Evolutionary conservation across 2,113 vertebrate genomes (phyloP), one percentile per base, ranked within the genome.

Genomic region (Malaclemys terrapin): DNA sequence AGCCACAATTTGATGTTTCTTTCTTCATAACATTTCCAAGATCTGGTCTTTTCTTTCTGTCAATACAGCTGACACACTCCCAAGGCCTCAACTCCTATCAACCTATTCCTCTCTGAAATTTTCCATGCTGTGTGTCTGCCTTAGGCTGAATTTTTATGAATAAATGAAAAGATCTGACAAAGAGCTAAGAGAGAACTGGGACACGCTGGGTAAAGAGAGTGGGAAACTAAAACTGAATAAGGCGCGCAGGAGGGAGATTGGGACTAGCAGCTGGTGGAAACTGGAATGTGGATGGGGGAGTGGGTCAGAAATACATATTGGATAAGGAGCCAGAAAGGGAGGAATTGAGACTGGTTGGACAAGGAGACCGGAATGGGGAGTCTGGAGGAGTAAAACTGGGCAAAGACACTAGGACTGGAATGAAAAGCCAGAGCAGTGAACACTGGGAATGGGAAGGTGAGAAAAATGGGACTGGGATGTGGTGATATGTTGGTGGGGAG

Each of bases 51-150:
- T 59, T 78, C 59, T 82, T 85, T 83, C 80, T 20, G 52, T 80
- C 62, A 86, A 49, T 0, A 0, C 0, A 69, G 59, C 54, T 95
- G 89, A 52, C 75, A 0, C 11, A 82, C n/a, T 69, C 62, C 31
- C 17, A 69, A 35, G 8, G 10, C 17, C 35, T 10, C 35, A 17
- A 19, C 62, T 69, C 16, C 62, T 31, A 69, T 69, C 35, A n/a
- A 69, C 35, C 17, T n/a, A n/a, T 17, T n/a, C 35, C 4, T n/a
- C 35, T 69, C 62, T 65, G 62, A 65, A 35, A 65, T 65, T 17
- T n/a, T 69, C 62, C 62, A n/a, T n/a, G 62, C 35, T n/a, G 17
- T 35, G 31, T n/a, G 17, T n/a, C 62, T 69, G 62, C 62, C 16
- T 35, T 35, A 20, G 62, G 16, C 17, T n/a, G 35, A n/a, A n/a